These are phyloP conservation scores for Schizothorax lantsangensis DNA, from an alignment of 2,797 vertebrate genomes.

Conservation along the genomic window DNA sequence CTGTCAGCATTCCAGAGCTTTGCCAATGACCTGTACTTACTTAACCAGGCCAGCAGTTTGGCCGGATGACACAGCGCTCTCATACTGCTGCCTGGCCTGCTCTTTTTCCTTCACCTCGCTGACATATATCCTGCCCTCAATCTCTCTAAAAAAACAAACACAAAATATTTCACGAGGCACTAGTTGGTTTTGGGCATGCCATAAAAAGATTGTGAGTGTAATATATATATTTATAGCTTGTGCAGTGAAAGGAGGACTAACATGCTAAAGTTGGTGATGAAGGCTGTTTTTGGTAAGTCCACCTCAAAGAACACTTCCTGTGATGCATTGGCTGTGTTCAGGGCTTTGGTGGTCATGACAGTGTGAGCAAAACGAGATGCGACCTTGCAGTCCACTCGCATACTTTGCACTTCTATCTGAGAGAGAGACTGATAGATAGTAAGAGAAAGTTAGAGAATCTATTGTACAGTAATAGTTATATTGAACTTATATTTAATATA, in stretches of 20 bases:
- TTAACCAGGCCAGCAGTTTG: conserved; percentile 88
- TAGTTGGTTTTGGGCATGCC: not conserved
- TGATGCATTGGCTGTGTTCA: conserved; percentile 82
- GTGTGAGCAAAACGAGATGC: conserved; percentile 89
- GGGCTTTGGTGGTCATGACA: conserved; percentile 84
- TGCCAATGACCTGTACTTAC: conserved; percentile 57
- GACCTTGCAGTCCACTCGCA: conserved; percentile 87
- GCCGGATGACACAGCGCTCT: conserved; percentile 84
- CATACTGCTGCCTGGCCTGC: conserved; percentile 85
- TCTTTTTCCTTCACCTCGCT: conserved; percentile 88
- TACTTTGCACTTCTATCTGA: conserved; percentile 77
- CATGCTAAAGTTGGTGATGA: conserved; percentile 95
- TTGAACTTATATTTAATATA: not conserved
- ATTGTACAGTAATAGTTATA: not conserved
- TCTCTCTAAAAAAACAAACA: conserved; percentile 75
- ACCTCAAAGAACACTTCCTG: conserved; percentile 88
- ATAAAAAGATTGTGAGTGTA: not conserved
- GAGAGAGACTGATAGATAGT: not conserved
- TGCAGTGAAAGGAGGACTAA: conserved; percentile 58
- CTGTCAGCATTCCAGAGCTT: not conserved
- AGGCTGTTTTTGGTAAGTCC: conserved; percentile 92
- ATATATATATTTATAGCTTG: conserved; percentile 19
- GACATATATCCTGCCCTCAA: conserved; percentile 78
- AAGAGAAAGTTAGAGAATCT: not conserved
- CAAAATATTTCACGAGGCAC: conserved; percentile 3